Evolutionary conservation across 92 coral and sea anemone species (phyloP).

Genomic region (Pocillopora meandrina): DNA sequence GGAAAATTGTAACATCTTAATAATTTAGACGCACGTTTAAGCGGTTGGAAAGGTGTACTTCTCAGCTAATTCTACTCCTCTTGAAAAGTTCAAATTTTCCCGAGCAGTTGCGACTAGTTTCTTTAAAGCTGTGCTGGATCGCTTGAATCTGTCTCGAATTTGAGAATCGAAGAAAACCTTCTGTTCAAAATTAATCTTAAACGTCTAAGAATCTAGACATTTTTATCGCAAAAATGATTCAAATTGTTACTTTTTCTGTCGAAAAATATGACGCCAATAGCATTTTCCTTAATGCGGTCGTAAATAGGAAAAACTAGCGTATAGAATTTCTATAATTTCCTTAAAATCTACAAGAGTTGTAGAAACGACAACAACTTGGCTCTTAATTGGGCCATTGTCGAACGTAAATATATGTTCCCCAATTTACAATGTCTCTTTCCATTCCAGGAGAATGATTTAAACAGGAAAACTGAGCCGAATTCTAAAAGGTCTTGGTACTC

Average conservation of each 20-base stretch:
- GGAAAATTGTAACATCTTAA: constrained; percentile 10
- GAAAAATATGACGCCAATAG: constrained; percentile 17
- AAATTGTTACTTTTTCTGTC: constrained; percentile 35
- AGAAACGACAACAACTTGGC: constrained; percentile 8
- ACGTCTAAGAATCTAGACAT: not conserved
- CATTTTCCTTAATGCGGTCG: constrained; percentile 26
- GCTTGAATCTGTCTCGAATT: not conserved
- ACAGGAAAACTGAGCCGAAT: not conserved
- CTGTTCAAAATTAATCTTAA: constrained; percentile 1
- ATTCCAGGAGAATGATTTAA: not conserved
- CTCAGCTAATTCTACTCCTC: not conserved
- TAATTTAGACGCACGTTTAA: not conserved
- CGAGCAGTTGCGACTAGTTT: not conserved
- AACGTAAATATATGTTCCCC: not conserved
- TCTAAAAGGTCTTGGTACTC: not conserved
- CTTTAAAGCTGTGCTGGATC: not conserved
- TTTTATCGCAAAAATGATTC: constrained; percentile 6
- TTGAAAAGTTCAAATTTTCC: not conserved
- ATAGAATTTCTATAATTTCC: constrained; percentile 44
- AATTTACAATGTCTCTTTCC: constrained; percentile 16
- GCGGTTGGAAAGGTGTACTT: not conserved
- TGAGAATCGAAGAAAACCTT: not conserved
- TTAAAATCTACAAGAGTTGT: constrained; percentile 14
- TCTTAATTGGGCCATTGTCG: constrained; percentile 45
- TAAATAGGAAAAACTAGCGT: constrained; percentile 24